Base-by-base conservation (phyloP, 2,888 invertebrate genomes). In the Petrophora chlorosata region DNA sequence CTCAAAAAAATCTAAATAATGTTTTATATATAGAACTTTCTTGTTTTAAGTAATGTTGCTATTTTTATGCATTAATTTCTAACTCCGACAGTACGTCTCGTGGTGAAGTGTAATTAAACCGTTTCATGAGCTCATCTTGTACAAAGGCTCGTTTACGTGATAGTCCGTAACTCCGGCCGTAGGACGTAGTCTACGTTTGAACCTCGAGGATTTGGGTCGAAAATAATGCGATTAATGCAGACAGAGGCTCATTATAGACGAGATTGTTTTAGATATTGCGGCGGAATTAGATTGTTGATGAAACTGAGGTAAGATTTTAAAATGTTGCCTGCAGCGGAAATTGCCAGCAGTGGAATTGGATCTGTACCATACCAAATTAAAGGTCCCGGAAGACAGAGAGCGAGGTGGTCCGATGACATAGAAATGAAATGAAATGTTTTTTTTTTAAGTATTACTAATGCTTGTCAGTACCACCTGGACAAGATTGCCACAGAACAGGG, bases 111-210 rank as follows among this genome's bases (percentile, higher is more conserved):
- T 55, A 65, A 70, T 67, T 65, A 63, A 63, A 65, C 42, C 53
- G 57, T 60, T 63, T 57, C 59, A 30, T 39, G 53, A 59, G 52
- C 59, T 59, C 62, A 56, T 66, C 60, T 59, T 53, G 44, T 35
- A 58, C 72, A 72, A 74, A 72, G 67, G 14, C 55, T 70, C 61
- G 66, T 70, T 72, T 70, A 70, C 71, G 63, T 61, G 71, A 69
- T 70, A 67, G 60, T 60, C 42, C 38, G 51, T 32, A 32, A 12
- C 13, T 48, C 4, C 10, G 15, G 30, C 15, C 16, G 35, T 5
- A 19, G 8, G 14, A 1, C 29, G 36, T 26, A 14, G 35, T 23
- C 34, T 12, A 13, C 35, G 39, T 45, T 42, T 55, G 44, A 55
- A 53, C 53, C 56, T 53, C n/a, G n/a, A 45, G 46, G 16, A n/a